Evolutionary conservation across 2,888 invertebrate genomes (phyloP).

Genomic region (Oscheius sp.): DNA sequence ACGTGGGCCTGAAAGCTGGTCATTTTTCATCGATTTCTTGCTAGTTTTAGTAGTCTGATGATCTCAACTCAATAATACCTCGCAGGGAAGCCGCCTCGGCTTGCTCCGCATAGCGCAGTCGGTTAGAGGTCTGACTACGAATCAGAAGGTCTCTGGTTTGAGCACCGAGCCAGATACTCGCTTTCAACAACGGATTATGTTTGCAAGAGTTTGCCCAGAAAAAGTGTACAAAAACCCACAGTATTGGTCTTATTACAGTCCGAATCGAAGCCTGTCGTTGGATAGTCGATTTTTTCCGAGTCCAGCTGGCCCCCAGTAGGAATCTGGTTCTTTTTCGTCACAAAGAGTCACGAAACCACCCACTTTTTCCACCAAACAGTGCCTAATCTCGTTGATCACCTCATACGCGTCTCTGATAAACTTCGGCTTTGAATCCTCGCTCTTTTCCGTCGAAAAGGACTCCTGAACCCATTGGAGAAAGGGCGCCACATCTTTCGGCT

Average conservation of each 20-base stretch:
- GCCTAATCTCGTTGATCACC: constrained; percentile 13
- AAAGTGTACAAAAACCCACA: constrained; percentile 39
- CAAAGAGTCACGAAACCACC: background rate
- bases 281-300: constrained; percentile 38
- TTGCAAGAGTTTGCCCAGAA: background rate
- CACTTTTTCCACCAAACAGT: constrained; percentile 27
- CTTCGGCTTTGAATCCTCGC: constrained; percentile 25
- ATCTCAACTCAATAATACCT: too few species aligned
- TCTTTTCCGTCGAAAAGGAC: constrained; percentile 23
- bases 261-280: constrained; percentile 51
- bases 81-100: too few species aligned
- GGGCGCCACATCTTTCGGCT: constrained; percentile 22
- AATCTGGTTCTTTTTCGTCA: constrained; percentile 1
- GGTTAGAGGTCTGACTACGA: too few species aligned
- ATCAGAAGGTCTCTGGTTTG: too few species aligned
- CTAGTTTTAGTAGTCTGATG: too few species aligned
- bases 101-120: too few species aligned
- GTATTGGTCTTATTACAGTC: constrained; percentile 56
- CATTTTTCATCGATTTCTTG: too few species aligned
- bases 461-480: constrained; percentile 33
- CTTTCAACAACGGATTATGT: background rate
- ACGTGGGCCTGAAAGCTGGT: constrained; percentile 76
- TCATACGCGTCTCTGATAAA: constrained; percentile 24
- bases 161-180: too few species aligned
- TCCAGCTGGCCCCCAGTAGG: constrained; percentile 17